These are phyloP conservation scores for Dasysyrphus albostriatus DNA, from an alignment of 2,888 invertebrate species.

Conservation along the genomic window DNA sequence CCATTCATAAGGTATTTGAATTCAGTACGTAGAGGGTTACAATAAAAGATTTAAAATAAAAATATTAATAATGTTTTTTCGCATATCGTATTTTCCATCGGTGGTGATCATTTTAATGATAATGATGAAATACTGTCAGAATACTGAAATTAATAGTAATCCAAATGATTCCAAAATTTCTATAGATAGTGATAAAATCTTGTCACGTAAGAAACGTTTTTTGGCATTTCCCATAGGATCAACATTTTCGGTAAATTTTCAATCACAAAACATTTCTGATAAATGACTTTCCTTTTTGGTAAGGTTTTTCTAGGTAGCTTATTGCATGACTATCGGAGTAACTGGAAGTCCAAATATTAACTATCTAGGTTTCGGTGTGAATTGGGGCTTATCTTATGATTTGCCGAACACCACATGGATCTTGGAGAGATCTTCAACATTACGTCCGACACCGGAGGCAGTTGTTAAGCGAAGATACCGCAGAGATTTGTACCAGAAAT, in stretches of 20 bases:
- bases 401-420: slow-evolving; percentile 86
- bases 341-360: slow-evolving; percentile 86
- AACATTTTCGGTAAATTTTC: slow-evolving; percentile 84
- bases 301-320: slow-evolving; percentile 83
- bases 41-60: no score
- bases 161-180: not conserved
- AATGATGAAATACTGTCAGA: not conserved
- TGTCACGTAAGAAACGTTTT: slow-evolving; percentile 84
- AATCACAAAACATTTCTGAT: no score
- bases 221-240: slow-evolving; percentile 86
- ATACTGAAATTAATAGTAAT: not conserved
- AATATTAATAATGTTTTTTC: not conserved
- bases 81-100: slow-evolving; percentile 1
- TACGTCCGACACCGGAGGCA: slow-evolving; percentile 42
- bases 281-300: slow-evolving; percentile 9
- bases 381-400: slow-evolving; percentile 89
- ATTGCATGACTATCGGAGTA: slow-evolving; percentile 86
- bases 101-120: not conserved
- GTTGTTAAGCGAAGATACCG: slow-evolving; percentile 86
- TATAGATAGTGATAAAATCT: slow-evolving; percentile 32
- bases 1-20: no score
- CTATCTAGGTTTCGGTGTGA: slow-evolving; percentile 87
- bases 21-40: no score
- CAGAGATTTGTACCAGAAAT: slow-evolving; percentile 88
- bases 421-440: slow-evolving; percentile 26